phyloP scores from a whole-genome alignment of 2,113 vertebrate species.

The Myrmecobius fasciatus region DNA sequence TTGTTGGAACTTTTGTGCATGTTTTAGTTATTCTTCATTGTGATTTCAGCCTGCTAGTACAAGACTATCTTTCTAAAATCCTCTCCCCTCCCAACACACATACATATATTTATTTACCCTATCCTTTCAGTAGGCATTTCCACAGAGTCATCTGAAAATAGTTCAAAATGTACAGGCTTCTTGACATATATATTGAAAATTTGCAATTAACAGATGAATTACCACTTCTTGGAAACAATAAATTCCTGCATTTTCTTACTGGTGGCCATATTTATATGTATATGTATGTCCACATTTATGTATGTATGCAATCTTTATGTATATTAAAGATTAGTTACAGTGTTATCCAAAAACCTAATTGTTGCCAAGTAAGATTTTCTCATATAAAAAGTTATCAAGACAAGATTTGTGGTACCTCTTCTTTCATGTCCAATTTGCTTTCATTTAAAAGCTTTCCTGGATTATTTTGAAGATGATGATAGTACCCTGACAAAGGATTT shows the following conservation, averaged over 20 bases:
- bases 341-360: not conserved
- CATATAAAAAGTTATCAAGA: not conserved
- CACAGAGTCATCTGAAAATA: not conserved
- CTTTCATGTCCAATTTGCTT: not conserved
- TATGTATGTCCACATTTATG: not conserved
- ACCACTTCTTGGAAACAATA: not conserved
- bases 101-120: not conserved
- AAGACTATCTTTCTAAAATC: not conserved
- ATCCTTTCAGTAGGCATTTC: not conserved
- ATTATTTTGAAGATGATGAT: not conserved
- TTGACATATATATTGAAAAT: not conserved
- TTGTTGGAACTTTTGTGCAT: not conserved
- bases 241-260: not conserved
- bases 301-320: not conserved
- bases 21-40: not conserved
- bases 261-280: fast-evolving
- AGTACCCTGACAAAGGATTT: not conserved
- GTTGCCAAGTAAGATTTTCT: not conserved
- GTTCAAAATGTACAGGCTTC: not conserved
- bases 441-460: not conserved
- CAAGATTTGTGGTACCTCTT: not conserved
- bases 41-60: not conserved
- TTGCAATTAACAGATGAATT: not conserved
- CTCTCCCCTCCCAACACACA: no score
- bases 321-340: not conserved